Evolutionary conservation across 2,888 invertebrate genomes (phyloP).

Genomic region (Dryobota labecula): DNA sequence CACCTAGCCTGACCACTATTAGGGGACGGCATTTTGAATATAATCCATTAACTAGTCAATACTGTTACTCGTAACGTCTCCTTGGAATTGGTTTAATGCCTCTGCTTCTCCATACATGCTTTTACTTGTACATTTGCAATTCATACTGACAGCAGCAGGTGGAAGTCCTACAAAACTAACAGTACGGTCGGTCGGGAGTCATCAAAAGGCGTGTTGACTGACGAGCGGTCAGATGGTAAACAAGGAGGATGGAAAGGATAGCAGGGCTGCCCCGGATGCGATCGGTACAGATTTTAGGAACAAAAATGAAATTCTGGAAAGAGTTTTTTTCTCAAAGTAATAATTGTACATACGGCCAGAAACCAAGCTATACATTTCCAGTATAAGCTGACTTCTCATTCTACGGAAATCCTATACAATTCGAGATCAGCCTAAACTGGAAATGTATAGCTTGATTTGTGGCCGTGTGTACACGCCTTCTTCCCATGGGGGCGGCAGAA

Average conservation of each 20-base stretch:
- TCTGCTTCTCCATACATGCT: background rate
- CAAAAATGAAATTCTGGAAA: background rate
- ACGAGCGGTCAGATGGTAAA: slow-evolving; percentile 27
- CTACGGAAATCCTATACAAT: too few relatives aligned
- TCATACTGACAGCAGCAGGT: background rate
- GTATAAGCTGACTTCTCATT: too few relatives aligned
- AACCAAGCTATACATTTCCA: too few relatives aligned
- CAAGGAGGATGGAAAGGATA: slow-evolving; percentile 2
- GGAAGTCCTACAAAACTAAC: slow-evolving; percentile 9
- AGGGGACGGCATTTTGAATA: background rate
- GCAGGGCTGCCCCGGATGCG: background rate
- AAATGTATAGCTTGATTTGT: too few relatives aligned
- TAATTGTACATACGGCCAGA: too few relatives aligned
- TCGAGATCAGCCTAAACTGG: too few relatives aligned
- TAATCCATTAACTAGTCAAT: background rate
- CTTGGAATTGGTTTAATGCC: background rate
- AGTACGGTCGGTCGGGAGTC: background rate
- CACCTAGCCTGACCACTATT: background rate
- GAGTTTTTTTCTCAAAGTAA: background rate
- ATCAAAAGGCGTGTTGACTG: slow-evolving; percentile 4
- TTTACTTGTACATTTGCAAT: background rate
- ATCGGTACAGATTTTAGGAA: too few relatives aligned
- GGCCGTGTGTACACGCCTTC: too few relatives aligned
- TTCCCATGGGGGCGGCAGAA: background rate
- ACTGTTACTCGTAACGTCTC: background rate